A percentile compares a stretch with the other conserved stretches of the same genome.
phyloP scores from a whole-genome alignment of 2,113 vertebrate species.

The Sceloporus tristichus region DNA sequence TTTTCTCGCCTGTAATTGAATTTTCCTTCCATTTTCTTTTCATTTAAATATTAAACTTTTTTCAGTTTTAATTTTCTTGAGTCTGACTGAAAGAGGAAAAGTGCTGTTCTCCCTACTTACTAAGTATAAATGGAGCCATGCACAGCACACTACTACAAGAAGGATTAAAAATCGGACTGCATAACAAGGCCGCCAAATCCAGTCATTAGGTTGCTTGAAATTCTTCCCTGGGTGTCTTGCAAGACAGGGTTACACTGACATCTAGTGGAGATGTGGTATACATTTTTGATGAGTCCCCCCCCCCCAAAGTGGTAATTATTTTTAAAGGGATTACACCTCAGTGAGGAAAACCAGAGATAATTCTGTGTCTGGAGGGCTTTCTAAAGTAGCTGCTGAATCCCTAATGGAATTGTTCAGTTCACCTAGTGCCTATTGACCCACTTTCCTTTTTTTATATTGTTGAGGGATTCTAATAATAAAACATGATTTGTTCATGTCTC shows the following conservation, averaged over 20 bases:
- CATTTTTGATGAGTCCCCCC: not conserved
- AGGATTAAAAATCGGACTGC: not conserved
- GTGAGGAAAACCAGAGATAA: not conserved
- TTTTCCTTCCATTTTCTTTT: too few relatives aligned
- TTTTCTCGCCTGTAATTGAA: too few relatives aligned
- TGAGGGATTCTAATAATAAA: not conserved
- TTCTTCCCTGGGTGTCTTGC: not conserved
- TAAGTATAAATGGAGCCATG: too few relatives aligned
- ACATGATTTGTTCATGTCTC: not conserved
- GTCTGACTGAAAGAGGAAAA: too few relatives aligned
- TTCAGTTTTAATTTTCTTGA: too few relatives aligned
- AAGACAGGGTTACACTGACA: constrained; percentile 69
- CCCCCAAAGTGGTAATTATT: not conserved
- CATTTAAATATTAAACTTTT: too few relatives aligned
- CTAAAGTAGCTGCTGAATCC: not conserved
- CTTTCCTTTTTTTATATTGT: not conserved
- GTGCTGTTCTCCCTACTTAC: too few relatives aligned
- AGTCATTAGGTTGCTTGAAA: not conserved
- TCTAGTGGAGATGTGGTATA: constrained; percentile 69
- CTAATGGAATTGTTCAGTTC: not conserved
- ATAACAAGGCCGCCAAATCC: not conserved
- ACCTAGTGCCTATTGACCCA: not conserved
- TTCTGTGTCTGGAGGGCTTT: not conserved
- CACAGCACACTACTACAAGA: too few relatives aligned
- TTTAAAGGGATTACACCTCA: not conserved